These are phyloP conservation scores for Pseudorhiza aurosa DNA, from an alignment of 30 jellyfish, hydroid and myxozoan species.

Conservation along the genomic window DNA sequence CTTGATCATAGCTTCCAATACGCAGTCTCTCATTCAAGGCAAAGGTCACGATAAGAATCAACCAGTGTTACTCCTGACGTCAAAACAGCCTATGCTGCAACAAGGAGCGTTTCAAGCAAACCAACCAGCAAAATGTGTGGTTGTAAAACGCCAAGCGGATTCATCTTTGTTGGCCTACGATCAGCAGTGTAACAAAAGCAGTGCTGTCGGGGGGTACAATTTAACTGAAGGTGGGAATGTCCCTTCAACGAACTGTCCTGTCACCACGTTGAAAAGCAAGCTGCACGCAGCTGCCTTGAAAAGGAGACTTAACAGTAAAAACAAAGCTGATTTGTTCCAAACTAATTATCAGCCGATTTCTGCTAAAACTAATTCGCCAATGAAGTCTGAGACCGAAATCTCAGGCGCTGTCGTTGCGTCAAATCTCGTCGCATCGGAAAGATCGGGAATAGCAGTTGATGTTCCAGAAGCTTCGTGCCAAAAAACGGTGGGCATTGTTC, in stretches of 20 bases:
- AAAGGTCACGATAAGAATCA: constrained; percentile 8
- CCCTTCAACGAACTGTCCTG: constrained; percentile 44
- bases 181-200: background rate
- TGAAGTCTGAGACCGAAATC: background rate
- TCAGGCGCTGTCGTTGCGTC: background rate
- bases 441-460: background rate
- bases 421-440: background rate
- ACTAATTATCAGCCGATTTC: background rate
- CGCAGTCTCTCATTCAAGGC: background rate
- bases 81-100: background rate
- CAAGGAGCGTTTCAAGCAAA: background rate
- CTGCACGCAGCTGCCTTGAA: constrained; percentile 68
- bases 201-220: constrained; percentile 4
- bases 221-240: background rate
- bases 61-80: constrained; percentile 17
- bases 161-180: constrained; percentile 10
- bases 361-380: background rate
- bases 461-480: background rate
- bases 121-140: background rate
- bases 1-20: background rate
- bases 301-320: constrained; percentile 6
- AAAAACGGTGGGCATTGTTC: background rate
- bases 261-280: constrained; percentile 64
- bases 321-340: constrained; percentile 10
- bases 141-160: constrained; percentile 8